Percentiles rank a stretch among this genome's conserved stretches.
phyloP scores from a whole-genome alignment of 2,113 vertebrate genomes.

The Athene noctua region DNA sequence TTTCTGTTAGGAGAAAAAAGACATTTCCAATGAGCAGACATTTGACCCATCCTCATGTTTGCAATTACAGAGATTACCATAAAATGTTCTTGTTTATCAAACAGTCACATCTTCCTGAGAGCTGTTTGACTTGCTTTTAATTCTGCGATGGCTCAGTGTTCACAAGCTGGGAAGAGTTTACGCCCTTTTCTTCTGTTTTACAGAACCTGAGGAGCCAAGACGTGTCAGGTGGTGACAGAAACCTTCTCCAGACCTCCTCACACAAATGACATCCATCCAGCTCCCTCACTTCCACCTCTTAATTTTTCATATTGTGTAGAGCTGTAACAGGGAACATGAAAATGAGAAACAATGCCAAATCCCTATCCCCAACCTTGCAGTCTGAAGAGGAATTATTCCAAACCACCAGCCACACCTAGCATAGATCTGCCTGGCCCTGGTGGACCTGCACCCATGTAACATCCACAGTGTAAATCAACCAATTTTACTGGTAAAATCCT shows the following conservation, averaged over 20 bases:
- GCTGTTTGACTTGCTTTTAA: constrained; percentile 44
- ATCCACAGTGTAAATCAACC: background rate
- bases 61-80: constrained; percentile 57
- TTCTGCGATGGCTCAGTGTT: constrained; percentile 3
- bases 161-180: background rate
- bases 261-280: background rate
- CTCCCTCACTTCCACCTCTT: background rate
- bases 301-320: background rate
- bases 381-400: background rate
- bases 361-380: background rate
- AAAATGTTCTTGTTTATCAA: constrained; percentile 60
- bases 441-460: background rate
- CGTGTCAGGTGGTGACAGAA: background rate
- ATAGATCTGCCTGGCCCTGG: background rate
- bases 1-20: background rate
- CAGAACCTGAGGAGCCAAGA: background rate
- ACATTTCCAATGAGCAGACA: background rate
- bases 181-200: background rate
- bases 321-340: background rate
- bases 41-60: constrained; percentile 12
- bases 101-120: constrained; percentile 42
- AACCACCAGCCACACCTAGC: background rate
- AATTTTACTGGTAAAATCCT: background rate
- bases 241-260: background rate
- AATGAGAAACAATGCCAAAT: background rate